A percentile compares a stretch with the other conserved stretches of the same genome.
phyloP scores from a whole-genome alignment of 2,888 invertebrate genomes.

The Acleris laterana region DNA sequence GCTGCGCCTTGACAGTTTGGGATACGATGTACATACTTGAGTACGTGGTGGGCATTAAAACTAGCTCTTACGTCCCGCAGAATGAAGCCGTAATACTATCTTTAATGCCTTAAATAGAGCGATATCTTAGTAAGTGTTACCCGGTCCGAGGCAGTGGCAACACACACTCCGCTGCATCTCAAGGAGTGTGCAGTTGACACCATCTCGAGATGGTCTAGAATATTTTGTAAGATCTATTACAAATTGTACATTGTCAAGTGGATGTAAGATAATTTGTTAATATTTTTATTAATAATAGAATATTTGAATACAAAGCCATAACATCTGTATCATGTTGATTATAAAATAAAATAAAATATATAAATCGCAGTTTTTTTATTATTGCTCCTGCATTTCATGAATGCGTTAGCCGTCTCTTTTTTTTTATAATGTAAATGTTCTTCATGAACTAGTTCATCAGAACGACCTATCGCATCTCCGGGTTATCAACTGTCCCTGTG shows the following conservation, averaged over 20 bases:
- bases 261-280: slow-evolving; percentile 84
- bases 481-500: too few species aligned
- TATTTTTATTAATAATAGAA: slow-evolving; percentile 82
- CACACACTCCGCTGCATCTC: too few species aligned
- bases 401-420: not conserved
- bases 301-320: slow-evolving; percentile 83
- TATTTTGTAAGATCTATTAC: slow-evolving; percentile 81
- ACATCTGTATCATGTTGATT: slow-evolving; percentile 83
- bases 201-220: slow-evolving; percentile 63
- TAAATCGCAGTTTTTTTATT: slow-evolving; percentile 56
- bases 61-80: slow-evolving; percentile 56
- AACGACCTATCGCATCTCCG: too few species aligned
- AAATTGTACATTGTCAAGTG: slow-evolving; percentile 83
- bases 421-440: too few species aligned
- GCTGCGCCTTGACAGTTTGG: slow-evolving; percentile 46
- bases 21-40: slow-evolving; percentile 44
- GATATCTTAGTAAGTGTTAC: slow-evolving; percentile 67
- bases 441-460: too few species aligned
- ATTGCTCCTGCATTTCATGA: slow-evolving; percentile 11
- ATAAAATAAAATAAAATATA: slow-evolving; percentile 82
- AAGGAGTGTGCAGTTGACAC: slow-evolving; percentile 46
- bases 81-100: slow-evolving; percentile 46
- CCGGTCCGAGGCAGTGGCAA: slow-evolving; percentile 32
- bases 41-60: slow-evolving; percentile 56
- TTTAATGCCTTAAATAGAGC: slow-evolving; percentile 68